Conservation (phyloP, 1,140 invertebrate genomes). For the Stegodyphus mimosarum region DNA sequence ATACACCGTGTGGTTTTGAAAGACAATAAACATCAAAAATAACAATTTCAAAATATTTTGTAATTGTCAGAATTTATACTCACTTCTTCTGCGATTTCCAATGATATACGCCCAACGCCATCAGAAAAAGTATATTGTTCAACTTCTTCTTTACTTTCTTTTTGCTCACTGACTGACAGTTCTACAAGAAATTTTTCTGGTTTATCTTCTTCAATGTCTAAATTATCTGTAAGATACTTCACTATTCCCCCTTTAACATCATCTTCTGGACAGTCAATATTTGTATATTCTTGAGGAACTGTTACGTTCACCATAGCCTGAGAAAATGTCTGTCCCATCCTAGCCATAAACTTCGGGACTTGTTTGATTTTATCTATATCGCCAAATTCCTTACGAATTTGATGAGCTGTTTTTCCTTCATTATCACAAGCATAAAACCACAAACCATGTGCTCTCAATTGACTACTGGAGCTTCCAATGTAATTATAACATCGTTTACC, state of each 20-base stretch:
- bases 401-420: conserved; percentile 29
- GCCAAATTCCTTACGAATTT: conserved; percentile 63
- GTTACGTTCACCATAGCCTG: conserved; percentile 77
- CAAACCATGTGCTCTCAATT: conserved; percentile 66
- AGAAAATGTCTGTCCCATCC: conserved; percentile 70
- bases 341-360: conserved; percentile 66
- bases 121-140: conserved; percentile 64
- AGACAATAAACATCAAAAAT: background rate
- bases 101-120: conserved; percentile 64
- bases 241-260: conserved; percentile 23
- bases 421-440: conserved; percentile 64
- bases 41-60: background rate
- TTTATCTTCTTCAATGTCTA: background rate
- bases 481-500: conserved; percentile 64
- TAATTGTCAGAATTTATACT: background rate
- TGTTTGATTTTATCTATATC: conserved; percentile 62
- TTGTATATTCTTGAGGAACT: conserved; percentile 76
- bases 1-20: too few species aligned
- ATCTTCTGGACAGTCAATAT: conserved; percentile 33
- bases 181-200: conserved; percentile 9
- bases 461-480: conserved; percentile 65
- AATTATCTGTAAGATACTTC: conserved; percentile 11
- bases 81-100: conserved; percentile 61
- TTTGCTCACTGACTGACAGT: background rate
- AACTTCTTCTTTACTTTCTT: conserved; percentile 28